phyloP scores from a whole-genome alignment of 2,888 invertebrate genomes.

The Trachelus stipa region DNA sequence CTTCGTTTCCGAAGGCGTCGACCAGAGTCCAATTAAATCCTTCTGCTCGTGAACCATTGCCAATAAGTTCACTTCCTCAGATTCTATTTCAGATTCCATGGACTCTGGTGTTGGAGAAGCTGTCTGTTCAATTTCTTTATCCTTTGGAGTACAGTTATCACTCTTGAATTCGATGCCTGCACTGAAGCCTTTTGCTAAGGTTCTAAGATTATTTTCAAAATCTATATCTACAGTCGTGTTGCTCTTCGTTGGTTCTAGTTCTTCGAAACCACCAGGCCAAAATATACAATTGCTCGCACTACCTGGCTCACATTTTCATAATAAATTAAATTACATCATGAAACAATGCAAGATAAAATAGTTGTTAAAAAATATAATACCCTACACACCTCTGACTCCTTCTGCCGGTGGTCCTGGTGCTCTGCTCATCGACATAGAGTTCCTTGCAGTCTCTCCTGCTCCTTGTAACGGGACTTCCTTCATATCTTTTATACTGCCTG shows the following conservation, averaged over 20 bases:
- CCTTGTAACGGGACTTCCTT: constrained; percentile 72
- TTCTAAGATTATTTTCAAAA: constrained; percentile 58
- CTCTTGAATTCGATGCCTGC: constrained; percentile 54
- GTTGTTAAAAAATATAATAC: background rate
- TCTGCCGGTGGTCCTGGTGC: constrained; percentile 80
- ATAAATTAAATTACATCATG: background rate
- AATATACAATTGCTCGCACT: constrained; percentile 86
- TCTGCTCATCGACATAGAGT: constrained; percentile 83
- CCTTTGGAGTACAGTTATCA: constrained; percentile 56
- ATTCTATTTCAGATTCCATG: constrained; percentile 50
- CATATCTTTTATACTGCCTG: constrained; percentile 81
- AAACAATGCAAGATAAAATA: background rate
- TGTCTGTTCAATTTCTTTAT: background rate
- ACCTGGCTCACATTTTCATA: constrained; percentile 37
- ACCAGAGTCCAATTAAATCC: constrained; percentile 69
- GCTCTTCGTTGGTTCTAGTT: constrained; percentile 65
- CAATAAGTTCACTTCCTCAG: constrained; percentile 70
- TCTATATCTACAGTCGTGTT: constrained; percentile 43
- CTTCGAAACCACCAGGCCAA: constrained; percentile 85
- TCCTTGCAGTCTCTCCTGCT: constrained; percentile 76
- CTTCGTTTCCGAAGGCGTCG: constrained; percentile 19
- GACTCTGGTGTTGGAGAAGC: constrained; percentile 43
- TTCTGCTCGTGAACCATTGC: constrained; percentile 74
- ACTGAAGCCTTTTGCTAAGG: constrained; percentile 54
- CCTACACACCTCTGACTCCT: constrained; percentile 73